phyloP scores from a whole-genome alignment of 2,888 invertebrate species.

The Drosophila antonietae region DNA sequence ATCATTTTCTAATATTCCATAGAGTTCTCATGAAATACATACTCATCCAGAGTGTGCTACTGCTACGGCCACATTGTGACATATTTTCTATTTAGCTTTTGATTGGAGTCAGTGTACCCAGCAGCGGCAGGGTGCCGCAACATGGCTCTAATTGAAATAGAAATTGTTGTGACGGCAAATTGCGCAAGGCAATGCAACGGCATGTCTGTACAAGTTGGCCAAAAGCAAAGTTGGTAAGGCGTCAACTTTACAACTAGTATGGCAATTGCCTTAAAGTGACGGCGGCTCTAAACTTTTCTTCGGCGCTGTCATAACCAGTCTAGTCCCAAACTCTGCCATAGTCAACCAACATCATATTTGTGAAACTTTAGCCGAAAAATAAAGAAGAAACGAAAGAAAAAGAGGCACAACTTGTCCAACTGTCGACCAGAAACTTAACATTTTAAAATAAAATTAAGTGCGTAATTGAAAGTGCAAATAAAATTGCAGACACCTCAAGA shows the following conservation, averaged over 20 bases:
- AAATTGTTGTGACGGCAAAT: constrained; percentile 44
- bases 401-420: constrained; percentile 7
- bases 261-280: constrained; percentile 39
- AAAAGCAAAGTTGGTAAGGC: constrained; percentile 35
- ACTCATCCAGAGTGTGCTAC: not conserved
- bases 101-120: constrained; percentile 34
- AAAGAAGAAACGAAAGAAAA: not conserved
- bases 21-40: not conserved
- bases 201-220: constrained; percentile 19
- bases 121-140: not conserved
- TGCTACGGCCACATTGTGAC: not conserved
- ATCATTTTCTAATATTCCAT: not conserved
- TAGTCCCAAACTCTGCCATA: constrained; percentile 23
- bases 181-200: not conserved
- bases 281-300: constrained; percentile 28
- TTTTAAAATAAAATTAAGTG: constrained; percentile 52
- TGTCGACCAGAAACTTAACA: constrained; percentile 29
- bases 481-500: constrained; percentile 17
- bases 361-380: constrained; percentile 41
- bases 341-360: constrained; percentile 45
- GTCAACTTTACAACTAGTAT: constrained; percentile 39
- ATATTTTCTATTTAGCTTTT: constrained; percentile 16
- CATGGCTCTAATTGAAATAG: constrained; percentile 47
- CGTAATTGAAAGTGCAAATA: constrained; percentile 37
- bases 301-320: constrained; percentile 34